Conservation (phyloP, 2,888 invertebrate species). For the Lasioglossum lativentre region DNA sequence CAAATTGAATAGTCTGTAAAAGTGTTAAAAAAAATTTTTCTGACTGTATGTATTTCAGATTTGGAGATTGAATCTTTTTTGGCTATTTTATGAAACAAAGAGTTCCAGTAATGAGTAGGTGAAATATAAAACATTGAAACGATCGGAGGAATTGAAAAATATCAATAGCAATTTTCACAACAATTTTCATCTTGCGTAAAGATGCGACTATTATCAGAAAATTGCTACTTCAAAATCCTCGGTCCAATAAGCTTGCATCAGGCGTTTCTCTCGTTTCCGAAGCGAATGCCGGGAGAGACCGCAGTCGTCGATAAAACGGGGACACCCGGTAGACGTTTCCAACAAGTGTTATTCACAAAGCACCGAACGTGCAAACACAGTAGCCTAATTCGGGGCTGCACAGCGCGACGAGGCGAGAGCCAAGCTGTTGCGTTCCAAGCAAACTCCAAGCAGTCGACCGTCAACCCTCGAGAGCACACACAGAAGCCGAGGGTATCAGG, state of each 20-base stretch:
- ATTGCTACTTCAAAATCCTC: not conserved
- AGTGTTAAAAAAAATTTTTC: too few species aligned
- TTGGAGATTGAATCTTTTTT: not conserved
- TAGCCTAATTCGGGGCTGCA: slow-evolving; percentile 8
- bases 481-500: not conserved
- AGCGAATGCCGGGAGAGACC: not conserved
- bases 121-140: too few species aligned
- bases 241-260: not conserved
- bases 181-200: not conserved
- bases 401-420: not conserved
- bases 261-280: not conserved
- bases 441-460: not conserved
- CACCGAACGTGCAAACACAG: not conserved
- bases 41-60: not conserved
- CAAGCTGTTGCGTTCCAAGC: slow-evolving; percentile 14
- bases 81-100: too few species aligned
- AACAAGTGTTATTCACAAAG: slow-evolving; percentile 12
- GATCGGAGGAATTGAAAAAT: too few species aligned
- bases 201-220: not conserved
- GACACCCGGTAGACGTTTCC: slow-evolving; percentile 1
- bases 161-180: too few species aligned
- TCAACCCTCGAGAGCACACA: not conserved
- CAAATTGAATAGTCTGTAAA: too few species aligned
- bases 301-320: not conserved
- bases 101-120: too few species aligned